Conservation (phyloP, 2,797 vertebrate genomes). For the Pangasius mekongensis region DNA sequence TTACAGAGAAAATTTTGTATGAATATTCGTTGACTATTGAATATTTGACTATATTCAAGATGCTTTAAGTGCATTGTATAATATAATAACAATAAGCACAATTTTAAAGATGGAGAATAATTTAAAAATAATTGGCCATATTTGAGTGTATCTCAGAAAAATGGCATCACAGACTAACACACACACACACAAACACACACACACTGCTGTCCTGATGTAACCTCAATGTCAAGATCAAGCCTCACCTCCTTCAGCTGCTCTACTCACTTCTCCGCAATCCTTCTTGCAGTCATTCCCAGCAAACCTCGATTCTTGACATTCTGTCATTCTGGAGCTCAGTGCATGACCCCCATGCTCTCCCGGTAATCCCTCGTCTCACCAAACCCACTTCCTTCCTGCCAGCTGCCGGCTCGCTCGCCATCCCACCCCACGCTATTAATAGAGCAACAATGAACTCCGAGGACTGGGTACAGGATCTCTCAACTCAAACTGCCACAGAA, state of each 20-base stretch:
- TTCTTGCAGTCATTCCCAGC: slow-evolving; percentile 21
- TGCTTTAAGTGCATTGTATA: neutral
- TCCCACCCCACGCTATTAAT: slow-evolving; percentile 76
- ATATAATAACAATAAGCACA: neutral
- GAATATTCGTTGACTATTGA: neutral
- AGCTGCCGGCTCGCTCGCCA: slow-evolving; percentile 69
- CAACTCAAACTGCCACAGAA: slow-evolving; percentile 1
- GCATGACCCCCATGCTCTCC: slow-evolving; percentile 61
- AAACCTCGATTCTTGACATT: slow-evolving; percentile 17
- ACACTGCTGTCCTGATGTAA: neutral
- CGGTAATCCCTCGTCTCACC: slow-evolving; percentile 73
- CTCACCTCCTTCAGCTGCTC: neutral
- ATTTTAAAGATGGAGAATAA: too few species aligned
- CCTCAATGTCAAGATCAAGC: neutral
- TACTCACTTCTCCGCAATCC: neutral
- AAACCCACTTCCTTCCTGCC: slow-evolving; percentile 79
- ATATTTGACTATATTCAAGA: neutral
- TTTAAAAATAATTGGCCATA: neutral
- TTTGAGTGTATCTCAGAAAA: neutral
- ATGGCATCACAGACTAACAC: neutral
- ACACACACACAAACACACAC: neutral
- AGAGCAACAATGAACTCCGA: slow-evolving; percentile 77
- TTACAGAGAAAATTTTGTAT: neutral
- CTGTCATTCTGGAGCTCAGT: slow-evolving; percentile 58
- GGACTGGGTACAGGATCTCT: slow-evolving; percentile 12